Base-by-base conservation (phyloP, 2,888 invertebrate genomes). In the Drosophila mettleri region DNA sequence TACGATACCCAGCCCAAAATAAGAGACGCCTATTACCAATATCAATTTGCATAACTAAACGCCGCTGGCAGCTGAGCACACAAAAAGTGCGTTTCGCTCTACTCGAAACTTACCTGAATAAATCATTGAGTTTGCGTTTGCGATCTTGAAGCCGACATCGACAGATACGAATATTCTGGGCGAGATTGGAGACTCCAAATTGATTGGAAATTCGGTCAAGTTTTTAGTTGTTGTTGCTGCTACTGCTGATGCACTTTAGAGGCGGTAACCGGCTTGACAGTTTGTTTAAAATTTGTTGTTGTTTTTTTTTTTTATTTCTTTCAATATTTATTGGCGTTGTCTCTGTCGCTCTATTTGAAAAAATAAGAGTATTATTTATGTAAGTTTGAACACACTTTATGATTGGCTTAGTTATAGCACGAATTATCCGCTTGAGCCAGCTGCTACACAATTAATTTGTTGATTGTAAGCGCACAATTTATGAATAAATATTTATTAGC, bases 201-300 rank as follows among this genome's bases (percentile, higher is more conserved):
- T 70, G 69, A 67, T 78, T 75, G 65, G 54, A 77, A 85, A 86
- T 79, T 74, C 85, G 86, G 84, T 86, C 85, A 88, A 88, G 87
- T 87, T 86, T 69, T 69, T 60, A 59, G 46, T 1, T 49, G 31
- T 34, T 49, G 60, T 27, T 58, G 64, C 29, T 39, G 52, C n/a
- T 52, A 43, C 29, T 58, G 69, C 41, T 57, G 86, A 80, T 86
- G 80, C 86, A 81, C 80, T 86, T 63, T 34, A 63, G 46, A 75
- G 78, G 68, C 78, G 78, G 64, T 61, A 79, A 85, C 82, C 79
- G 88, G 82, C 77, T 85, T 65, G 70, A 80, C 59, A 68, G 75
- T 80, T 78, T 72, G 55, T 38, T 66, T 58, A 49, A 61, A 54
- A 43, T 72, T 60, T 68, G 60, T 53, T 51, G n/a, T n/a, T n/a